phyloP scores from a whole-genome alignment of 2,888 invertebrate species.

The Chrysolina oricalcia region DNA sequence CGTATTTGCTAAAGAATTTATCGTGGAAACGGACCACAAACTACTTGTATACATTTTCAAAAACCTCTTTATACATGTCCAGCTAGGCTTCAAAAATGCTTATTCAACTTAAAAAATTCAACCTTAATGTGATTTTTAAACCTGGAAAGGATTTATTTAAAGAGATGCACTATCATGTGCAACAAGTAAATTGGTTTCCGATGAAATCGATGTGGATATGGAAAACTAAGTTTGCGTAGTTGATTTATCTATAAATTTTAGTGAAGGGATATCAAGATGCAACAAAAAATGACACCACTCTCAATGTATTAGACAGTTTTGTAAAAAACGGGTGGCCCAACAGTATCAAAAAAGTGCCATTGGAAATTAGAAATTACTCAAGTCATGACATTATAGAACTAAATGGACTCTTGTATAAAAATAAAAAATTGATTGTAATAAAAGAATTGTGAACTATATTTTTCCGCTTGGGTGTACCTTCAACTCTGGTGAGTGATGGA shows the following conservation, averaged over 20 bases:
- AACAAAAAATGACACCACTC: neutral
- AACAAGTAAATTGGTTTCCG: slow-evolving; percentile 33
- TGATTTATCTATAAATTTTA: neutral
- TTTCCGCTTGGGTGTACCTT: neutral
- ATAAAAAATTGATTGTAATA: neutral
- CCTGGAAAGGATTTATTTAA: slow-evolving; percentile 57
- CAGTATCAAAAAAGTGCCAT: neutral
- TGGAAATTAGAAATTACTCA: neutral
- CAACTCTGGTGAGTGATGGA: neutral
- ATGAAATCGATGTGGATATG: neutral
- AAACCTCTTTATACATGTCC: slow-evolving; percentile 48
- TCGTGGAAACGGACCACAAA: slow-evolving; percentile 58
- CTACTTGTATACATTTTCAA: slow-evolving; percentile 55
- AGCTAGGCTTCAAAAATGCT: slow-evolving; percentile 59
- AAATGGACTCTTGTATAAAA: neutral
- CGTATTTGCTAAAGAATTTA: slow-evolving; percentile 50
- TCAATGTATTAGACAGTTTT: neutral
- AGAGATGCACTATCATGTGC: slow-evolving; percentile 50
- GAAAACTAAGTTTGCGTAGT: no score
- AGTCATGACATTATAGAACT: neutral
- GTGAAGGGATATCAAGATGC: neutral
- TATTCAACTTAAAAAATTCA: slow-evolving; percentile 55
- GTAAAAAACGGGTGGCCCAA: slow-evolving; percentile 12
- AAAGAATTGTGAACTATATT: neutral
- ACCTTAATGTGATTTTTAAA: slow-evolving; percentile 52